phyloP scores from a whole-genome alignment of 2,888 invertebrate species.

The Clepsis dumicolana region DNA sequence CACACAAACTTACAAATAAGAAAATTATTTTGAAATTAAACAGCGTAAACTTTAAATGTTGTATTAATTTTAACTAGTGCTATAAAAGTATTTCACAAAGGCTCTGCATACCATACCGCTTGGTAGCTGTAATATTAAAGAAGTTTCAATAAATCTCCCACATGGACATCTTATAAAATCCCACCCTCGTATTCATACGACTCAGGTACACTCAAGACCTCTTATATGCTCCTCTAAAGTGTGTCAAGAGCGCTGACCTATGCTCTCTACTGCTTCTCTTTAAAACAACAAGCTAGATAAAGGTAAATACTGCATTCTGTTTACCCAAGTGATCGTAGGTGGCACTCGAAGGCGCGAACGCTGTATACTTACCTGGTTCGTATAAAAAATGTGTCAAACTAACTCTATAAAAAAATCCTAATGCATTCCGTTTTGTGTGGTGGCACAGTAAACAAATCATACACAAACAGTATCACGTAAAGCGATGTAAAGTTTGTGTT shows the following conservation, averaged over 20 bases:
- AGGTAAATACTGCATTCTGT: constrained; percentile 73
- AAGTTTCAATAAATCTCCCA: constrained; percentile 27
- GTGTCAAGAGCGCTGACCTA: constrained; percentile 73
- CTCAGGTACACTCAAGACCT: constrained; percentile 13
- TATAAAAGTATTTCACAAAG: constrained; percentile 16
- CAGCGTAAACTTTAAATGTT: no score
- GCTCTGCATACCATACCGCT: constrained; percentile 8
- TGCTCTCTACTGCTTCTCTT: constrained; percentile 62
- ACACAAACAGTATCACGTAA: not conserved
- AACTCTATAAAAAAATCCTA: constrained; percentile 14
- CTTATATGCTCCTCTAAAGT: constrained; percentile 49
- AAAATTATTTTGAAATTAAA: no score
- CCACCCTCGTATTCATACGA: constrained; percentile 28
- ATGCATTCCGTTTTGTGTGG: not conserved
- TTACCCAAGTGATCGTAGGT: constrained; percentile 74
- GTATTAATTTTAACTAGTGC: no score
- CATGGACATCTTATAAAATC: constrained; percentile 30
- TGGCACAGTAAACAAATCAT: not conserved
- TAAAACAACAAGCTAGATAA: constrained; percentile 74
- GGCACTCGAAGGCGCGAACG: constrained; percentile 65
- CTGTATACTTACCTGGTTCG: constrained; percentile 38
- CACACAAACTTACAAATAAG: no score
- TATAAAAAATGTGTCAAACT: constrained; percentile 29
- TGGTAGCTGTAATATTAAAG: constrained; percentile 8
- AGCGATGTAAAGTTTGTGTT: not conserved